Evolutionary conservation across 1,140 invertebrate genomes (phyloP), one percentile per base, ranked within the genome.

Genomic region (Grapholita molesta): DNA sequence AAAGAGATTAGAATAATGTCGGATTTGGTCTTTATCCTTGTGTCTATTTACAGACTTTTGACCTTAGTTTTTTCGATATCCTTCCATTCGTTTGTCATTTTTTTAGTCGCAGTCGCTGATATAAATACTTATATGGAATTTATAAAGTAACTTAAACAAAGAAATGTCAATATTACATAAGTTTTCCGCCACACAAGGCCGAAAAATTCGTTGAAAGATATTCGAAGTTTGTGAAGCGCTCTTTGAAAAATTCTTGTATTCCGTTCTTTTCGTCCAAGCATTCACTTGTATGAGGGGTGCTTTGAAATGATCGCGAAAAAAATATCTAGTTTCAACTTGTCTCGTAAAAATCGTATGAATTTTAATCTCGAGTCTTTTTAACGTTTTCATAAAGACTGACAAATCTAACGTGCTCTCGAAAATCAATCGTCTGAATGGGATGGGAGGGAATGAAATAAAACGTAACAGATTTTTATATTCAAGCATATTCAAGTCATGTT

Each of bases 1-100:
- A 61, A 61, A 61, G 55, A 15, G 55, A 61, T 61, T 61, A 61
- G 15, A 61, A 48, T 48, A 48, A 48, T 21, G 42, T 48, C 42
- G 18, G 42, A 48, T 48, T 48, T 48, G 15, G 42, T 18, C 42
- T 48, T 48, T 48, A 48, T 48, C 42, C 42, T 48, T 48, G 21
- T 48, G 42, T 18, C 15, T 48, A 48, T 48, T 48, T 48, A 48
- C 1, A 6, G 15, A 48, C 18, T 48, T 48, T 48, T 48, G 42
- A 48, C 15, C 42, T 48, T 48, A 1, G 18, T 48, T 48, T 48
- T 48, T 21, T n/a, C 15, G 6, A 0, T 38, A 38, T n/a, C 35
- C 35, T n/a, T 5, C 12, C 35, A 1, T 38, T 11, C 15, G 15
- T 38, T 38, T 38, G 3, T 38, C 33, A 38, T 5, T 38, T n/a